Conservation (phyloP, 2,797 vertebrate genomes). For the Hippocampus kuda region DNA sequence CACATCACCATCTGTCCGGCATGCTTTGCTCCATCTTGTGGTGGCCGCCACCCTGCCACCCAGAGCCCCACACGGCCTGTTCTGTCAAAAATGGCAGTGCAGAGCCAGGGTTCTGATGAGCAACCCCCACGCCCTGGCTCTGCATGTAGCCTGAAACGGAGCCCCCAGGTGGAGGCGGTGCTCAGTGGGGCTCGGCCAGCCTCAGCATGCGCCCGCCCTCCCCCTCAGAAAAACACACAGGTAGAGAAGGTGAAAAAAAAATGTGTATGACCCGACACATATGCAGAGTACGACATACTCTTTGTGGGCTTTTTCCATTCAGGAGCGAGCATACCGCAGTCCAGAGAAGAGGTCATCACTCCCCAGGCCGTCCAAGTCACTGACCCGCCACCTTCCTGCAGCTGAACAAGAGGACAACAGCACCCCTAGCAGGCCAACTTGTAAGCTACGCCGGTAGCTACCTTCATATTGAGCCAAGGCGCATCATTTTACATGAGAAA, state of each 20-base stretch:
- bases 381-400: conserved; percentile 80
- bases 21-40: conserved; percentile 9
- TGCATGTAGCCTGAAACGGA: conserved; percentile 72
- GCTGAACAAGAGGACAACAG: conserved; percentile 81
- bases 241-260: conserved; percentile 45
- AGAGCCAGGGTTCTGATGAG: conserved; percentile 42
- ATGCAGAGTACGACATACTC: no score
- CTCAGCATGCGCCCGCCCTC: conserved; percentile 64
- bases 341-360: conserved; percentile 88
- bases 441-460: conserved; percentile 57
- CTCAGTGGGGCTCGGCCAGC: conserved; percentile 60
- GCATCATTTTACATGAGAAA: neutral
- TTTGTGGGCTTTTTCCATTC: conserved; percentile 26
- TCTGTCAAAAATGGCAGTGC: conserved; percentile 58
- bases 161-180: conserved; percentile 64
- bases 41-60: neutral
- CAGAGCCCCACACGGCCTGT: conserved; percentile 55
- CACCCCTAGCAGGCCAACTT: conserved; percentile 75
- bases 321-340: conserved; percentile 83
- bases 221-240: conserved; percentile 29
- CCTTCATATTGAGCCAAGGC: neutral
- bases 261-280: neutral
- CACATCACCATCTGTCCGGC: conserved; percentile 22
- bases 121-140: conserved; percentile 66
- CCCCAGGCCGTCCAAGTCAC: conserved; percentile 84